These are phyloP conservation scores for Tupiocoris notatus DNA, from an alignment of 2,888 invertebrate genomes.

Conservation along the genomic window DNA sequence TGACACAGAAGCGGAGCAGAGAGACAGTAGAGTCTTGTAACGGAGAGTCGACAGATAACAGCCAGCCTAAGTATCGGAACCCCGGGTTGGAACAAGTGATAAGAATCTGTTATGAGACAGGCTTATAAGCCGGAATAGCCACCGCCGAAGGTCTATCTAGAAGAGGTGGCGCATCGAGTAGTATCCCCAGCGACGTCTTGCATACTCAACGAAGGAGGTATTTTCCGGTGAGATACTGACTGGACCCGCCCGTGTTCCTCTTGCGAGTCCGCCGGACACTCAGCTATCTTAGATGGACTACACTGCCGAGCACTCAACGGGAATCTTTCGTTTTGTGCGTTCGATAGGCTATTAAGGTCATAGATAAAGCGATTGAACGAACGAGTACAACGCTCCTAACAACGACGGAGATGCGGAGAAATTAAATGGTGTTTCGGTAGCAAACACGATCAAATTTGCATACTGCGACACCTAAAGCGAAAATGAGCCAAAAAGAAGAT, in stretches of 20 bases:
- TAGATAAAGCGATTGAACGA: constrained; percentile 6
- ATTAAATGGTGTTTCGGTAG: neutral
- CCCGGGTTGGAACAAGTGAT: constrained; percentile 21
- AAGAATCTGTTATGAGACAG: constrained; percentile 34
- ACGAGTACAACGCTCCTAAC: too few species aligned
- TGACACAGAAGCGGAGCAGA: constrained; percentile 23
- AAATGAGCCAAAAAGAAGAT: too few species aligned
- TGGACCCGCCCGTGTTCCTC: constrained; percentile 20
- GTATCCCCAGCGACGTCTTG: neutral
- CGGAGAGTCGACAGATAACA: constrained; percentile 11
- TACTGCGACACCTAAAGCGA: too few species aligned
- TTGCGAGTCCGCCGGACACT: neutral
- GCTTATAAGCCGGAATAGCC: neutral
- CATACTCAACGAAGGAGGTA: constrained; percentile 36
- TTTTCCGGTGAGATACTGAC: constrained; percentile 33
- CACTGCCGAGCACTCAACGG: constrained; percentile 33
- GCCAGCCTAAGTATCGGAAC: neutral
- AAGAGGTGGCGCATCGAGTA: neutral
- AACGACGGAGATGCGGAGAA: neutral
- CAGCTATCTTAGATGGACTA: constrained; percentile 34
- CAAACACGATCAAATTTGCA: neutral
- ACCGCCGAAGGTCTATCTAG: neutral
- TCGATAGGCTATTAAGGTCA: constrained; percentile 38
- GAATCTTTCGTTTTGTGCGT: neutral
- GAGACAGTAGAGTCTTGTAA: too few species aligned